Evolutionary conservation across 2,113 vertebrate genomes (phyloP), one percentile per base, ranked within the genome.

Genomic region (Phasianus colchicus): DNA sequence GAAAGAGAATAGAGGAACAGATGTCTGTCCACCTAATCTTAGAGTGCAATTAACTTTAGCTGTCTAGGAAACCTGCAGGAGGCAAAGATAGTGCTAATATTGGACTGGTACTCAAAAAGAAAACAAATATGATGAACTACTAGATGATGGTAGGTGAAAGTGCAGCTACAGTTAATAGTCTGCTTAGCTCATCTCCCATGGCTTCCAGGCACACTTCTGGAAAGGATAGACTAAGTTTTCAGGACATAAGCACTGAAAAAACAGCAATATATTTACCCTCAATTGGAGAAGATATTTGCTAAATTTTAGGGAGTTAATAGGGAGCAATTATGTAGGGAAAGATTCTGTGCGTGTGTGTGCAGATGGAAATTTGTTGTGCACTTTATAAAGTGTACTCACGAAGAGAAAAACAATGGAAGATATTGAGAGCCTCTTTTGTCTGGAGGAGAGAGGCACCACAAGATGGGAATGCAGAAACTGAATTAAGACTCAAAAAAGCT

Each of bases 401-500:
- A 47, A 63, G 25, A 65, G 38, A 30, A 66, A 90, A 38, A 69
- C 81, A 55, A 24, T 5, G 11, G 47, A 15, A 83, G 32, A 27
- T 64, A 78, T 78, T 92, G 75, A 64, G 57, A 95, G 57, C 8
- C 24, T 60, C 24, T 92, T 81, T n/a, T 91, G 57, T 81, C 84
- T 79, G 47, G 32, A 84, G 89, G 60, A 92, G 52, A 84, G 81
- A 82, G 57, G 48, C 24, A 40, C 34, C 70, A 75, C 42, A 61
- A 93, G 55, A 83, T 83, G 50, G 27, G 86, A 92, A 88, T 21
- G 36, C 77, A 86, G 86, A 81, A 93, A 70, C 9, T 90, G 69
- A 86, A 86, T 71, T 92, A 94, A 88, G 65, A 67, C 73, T 83
- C 60, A 83, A 95, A 92, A 81, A 63, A 90, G 50, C 76, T 94